phyloP scores from a whole-genome alignment of 2,888 invertebrate genomes.

The Eupithecia pulchellata region DNA sequence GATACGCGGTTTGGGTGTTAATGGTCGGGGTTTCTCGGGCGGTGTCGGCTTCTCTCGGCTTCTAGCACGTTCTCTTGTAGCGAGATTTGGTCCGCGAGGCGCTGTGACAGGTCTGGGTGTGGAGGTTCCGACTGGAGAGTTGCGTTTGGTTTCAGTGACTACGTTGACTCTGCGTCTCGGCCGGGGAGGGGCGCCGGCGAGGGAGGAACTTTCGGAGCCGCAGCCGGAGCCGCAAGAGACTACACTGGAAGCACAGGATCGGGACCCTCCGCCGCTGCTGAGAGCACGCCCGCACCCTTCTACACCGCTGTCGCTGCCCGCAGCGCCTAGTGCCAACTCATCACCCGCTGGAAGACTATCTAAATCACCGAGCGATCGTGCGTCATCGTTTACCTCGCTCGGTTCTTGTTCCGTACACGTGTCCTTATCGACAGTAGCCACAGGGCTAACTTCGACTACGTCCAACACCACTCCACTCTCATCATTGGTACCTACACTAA shows the following conservation, averaged over 20 bases:
- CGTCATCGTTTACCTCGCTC: constrained; percentile 74
- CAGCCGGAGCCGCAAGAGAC: constrained; percentile 92
- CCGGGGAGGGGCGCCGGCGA: constrained; percentile 83
- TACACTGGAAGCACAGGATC: constrained; percentile 91
- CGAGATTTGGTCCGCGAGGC: constrained; percentile 79
- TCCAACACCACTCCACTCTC: constrained; percentile 48
- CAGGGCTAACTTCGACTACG: constrained; percentile 49
- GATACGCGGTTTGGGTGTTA: constrained; percentile 79
- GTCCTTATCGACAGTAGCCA: constrained; percentile 54
- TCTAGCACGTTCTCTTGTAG: constrained; percentile 85
- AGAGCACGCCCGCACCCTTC: constrained; percentile 90
- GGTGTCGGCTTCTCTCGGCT: constrained; percentile 85
- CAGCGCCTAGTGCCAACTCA: constrained; percentile 77
- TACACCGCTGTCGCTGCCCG: constrained; percentile 93
- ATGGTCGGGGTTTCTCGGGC: constrained; percentile 77
- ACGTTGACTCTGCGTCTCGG: constrained; percentile 86
- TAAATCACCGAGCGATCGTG: constrained; percentile 73
- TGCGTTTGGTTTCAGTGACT: constrained; percentile 81
- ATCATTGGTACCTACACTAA: constrained; percentile 53
- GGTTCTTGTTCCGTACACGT: constrained; percentile 64
- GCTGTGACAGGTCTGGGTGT: constrained; percentile 82
- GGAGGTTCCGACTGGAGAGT: constrained; percentile 81
- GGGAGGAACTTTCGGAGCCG: constrained; percentile 92
- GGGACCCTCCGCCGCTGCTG: constrained; percentile 88
- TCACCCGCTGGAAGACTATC: constrained; percentile 78